Conservation (phyloP, 2,113 vertebrate species). For the Gracilinanus agilis region DNA sequence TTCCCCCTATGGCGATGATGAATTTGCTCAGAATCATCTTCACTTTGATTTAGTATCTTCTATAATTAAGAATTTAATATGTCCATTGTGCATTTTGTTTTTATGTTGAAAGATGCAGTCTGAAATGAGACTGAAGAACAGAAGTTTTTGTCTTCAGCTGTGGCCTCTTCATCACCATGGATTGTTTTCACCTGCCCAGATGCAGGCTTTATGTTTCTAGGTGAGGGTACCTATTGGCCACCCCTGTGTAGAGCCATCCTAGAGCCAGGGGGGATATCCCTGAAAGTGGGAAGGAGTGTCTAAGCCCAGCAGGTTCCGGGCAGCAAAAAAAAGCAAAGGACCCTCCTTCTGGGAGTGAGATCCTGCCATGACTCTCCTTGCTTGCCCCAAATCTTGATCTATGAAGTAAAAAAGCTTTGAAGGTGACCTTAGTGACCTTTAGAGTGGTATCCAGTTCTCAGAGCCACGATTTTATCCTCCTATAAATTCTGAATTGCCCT, state of each 20-base stretch:
- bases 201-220: neutral
- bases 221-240: neutral
- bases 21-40: neutral
- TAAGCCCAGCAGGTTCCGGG: neutral
- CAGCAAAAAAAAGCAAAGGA: neutral
- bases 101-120: neutral
- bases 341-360: neutral
- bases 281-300: neutral
- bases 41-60: neutral
- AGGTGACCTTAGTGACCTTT: neutral
- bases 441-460: neutral
- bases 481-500: neutral
- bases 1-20: neutral
- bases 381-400: neutral
- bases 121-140: neutral
- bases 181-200: neutral
- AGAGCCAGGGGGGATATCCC: neutral
- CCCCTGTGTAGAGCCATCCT: neutral
- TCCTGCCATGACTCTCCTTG: neutral
- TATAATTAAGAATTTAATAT: neutral
- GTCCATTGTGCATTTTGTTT: neutral
- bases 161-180: neutral
- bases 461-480: neutral
- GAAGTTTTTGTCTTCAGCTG: neutral
- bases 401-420: neutral